Conservation (phyloP, 2,888 invertebrate genomes). For the Ochlodes sylvanus region DNA sequence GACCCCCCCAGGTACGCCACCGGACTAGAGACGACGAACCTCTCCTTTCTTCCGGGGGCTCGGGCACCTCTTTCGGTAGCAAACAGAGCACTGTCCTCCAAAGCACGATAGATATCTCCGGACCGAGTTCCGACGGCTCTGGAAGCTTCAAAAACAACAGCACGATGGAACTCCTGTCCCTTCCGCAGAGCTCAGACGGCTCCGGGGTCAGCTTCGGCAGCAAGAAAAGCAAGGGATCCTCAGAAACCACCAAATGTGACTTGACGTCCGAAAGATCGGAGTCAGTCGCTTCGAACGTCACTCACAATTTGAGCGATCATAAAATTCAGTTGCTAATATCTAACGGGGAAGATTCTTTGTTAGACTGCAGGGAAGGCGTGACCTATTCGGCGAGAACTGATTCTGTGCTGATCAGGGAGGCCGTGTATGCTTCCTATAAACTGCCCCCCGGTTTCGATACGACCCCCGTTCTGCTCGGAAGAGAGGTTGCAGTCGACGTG, state of each 20-base stretch:
- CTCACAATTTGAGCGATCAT: slow-evolving; percentile 71
- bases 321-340: slow-evolving; percentile 77
- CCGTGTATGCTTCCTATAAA: slow-evolving; percentile 78
- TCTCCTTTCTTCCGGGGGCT: slow-evolving; percentile 74
- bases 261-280: slow-evolving; percentile 67
- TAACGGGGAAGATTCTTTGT: slow-evolving; percentile 76
- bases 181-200: slow-evolving; percentile 75
- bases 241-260: slow-evolving; percentile 78
- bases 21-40: slow-evolving; percentile 82
- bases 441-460: slow-evolving; percentile 79
- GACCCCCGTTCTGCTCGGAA: slow-evolving; percentile 76
- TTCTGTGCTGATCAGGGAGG: slow-evolving; percentile 78
- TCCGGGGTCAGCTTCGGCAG: slow-evolving; percentile 74
- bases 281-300: slow-evolving; percentile 65
- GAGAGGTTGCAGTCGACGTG: slow-evolving; percentile 94
- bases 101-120: slow-evolving; percentile 64
- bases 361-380: slow-evolving; percentile 77
- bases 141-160: slow-evolving; percentile 75
- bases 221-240: slow-evolving; percentile 76
- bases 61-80: slow-evolving; percentile 77
- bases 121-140: slow-evolving; percentile 72
- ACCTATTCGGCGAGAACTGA: slow-evolving; percentile 81
- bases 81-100: slow-evolving; percentile 75
- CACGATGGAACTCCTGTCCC: slow-evolving; percentile 71
- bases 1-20: slow-evolving; percentile 87